phyloP scores from a whole-genome alignment of 1,140 invertebrate species.

The Dendroctonus ponderosae region DNA sequence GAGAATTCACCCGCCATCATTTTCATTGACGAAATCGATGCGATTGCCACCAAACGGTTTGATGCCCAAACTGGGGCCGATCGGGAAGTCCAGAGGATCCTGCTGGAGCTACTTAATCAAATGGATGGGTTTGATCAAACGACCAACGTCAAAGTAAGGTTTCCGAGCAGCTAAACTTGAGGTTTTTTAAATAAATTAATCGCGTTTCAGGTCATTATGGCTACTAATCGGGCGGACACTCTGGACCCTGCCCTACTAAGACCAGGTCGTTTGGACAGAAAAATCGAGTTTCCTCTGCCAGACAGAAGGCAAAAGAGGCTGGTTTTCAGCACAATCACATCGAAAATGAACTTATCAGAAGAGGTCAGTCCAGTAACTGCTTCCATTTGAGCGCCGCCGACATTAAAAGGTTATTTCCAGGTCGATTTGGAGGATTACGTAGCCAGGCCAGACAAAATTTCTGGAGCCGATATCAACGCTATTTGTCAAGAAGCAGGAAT shows the following conservation, averaged over 20 bases:
- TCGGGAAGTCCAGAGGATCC: conserved; percentile 97
- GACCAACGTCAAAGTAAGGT: conserved; percentile 92
- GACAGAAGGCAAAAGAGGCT: conserved; percentile 97
- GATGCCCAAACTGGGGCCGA: conserved; percentile 99
- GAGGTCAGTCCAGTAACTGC: conserved; percentile 57
- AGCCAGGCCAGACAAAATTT: conserved; percentile 96
- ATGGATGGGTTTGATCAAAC: conserved; percentile 99
- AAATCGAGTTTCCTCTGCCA: conserved; percentile 98
- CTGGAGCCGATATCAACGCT: conserved; percentile 98
- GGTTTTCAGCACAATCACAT: conserved; percentile 96
- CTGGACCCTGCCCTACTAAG: conserved; percentile 95
- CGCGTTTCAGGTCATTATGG: conserved; percentile 91
- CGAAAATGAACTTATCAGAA: conserved; percentile 99
- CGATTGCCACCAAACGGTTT: conserved; percentile 97
- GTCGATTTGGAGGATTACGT: conserved; percentile 99
- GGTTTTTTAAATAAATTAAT: background rate
- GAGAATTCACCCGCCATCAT: conserved; percentile 99
- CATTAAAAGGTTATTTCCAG: conserved; percentile 28
- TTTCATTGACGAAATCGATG: conserved; percentile 98
- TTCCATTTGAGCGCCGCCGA: background rate
- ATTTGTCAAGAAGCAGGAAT: conserved; percentile 97
- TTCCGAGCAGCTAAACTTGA: background rate
- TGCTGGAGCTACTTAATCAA: conserved; percentile 96
- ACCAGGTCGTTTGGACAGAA: conserved; percentile 95
- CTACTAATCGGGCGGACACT: conserved; percentile 97